These are phyloP conservation scores for Hyposmocoma kahamanoa DNA, from an alignment of 1,140 invertebrate genomes.

Conservation along the genomic window DNA sequence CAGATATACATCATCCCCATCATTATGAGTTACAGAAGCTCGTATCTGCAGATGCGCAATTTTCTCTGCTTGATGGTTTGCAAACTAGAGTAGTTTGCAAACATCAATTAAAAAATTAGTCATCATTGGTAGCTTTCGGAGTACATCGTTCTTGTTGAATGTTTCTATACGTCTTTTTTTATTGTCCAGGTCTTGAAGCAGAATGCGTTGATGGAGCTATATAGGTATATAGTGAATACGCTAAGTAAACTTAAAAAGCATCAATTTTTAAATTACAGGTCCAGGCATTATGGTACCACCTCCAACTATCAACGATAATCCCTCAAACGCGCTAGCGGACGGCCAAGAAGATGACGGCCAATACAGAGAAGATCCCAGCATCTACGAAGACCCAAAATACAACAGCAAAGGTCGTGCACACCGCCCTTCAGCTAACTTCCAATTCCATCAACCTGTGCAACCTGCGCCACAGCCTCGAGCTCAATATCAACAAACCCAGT, in stretches of 20 bases:
- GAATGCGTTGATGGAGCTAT: too few relatives aligned
- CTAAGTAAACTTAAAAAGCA: slow-evolving; percentile 6
- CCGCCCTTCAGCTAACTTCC: slow-evolving; percentile 35
- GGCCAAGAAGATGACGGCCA: slow-evolving; percentile 86
- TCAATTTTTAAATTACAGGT: slow-evolving; percentile 60
- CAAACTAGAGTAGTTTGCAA: too few relatives aligned
- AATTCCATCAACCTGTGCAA: slow-evolving; percentile 49
- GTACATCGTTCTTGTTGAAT: too few relatives aligned
- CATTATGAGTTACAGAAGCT: too few relatives aligned
- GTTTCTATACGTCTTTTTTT: too few relatives aligned
- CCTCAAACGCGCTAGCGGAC: slow-evolving; percentile 72
- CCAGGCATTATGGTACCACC: slow-evolving; percentile 87
- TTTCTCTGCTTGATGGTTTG: too few relatives aligned
- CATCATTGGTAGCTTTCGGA: too few relatives aligned
- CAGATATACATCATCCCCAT: too few relatives aligned
- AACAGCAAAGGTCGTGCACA: slow-evolving; percentile 74
- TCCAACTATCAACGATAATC: slow-evolving; percentile 75
- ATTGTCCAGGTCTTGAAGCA: too few relatives aligned
- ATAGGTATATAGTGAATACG: background rate
- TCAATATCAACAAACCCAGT: slow-evolving; percentile 22
- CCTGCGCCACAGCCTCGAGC: slow-evolving; percentile 32
- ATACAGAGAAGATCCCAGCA: slow-evolving; percentile 85
- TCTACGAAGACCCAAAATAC: slow-evolving; percentile 83
- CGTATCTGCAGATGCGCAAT: too few relatives aligned
- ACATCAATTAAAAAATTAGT: too few relatives aligned